These are phyloP conservation scores for Sweltsa coloradensis DNA, from an alignment of 1,140 invertebrate species.

Conservation along the genomic window DNA sequence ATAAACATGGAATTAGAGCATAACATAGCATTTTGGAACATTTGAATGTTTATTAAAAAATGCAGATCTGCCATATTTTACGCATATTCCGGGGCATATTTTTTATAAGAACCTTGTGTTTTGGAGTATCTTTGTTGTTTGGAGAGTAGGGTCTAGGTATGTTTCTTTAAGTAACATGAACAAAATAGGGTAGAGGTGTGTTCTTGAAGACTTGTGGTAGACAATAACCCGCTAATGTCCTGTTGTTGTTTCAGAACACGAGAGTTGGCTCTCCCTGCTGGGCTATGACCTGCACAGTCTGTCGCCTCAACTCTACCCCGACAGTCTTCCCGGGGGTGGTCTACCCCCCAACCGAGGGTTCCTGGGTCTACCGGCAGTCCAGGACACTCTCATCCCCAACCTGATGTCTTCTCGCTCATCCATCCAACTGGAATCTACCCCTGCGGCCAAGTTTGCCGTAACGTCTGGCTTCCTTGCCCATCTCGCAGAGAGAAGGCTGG, in stretches of 20 bases:
- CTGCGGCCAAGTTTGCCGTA: constrained; percentile 30
- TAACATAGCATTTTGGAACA: too few species aligned
- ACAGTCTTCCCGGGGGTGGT: constrained; percentile 44
- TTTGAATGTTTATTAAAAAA: too few species aligned
- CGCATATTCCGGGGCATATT: too few species aligned
- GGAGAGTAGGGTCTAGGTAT: too few species aligned
- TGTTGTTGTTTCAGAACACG: constrained; percentile 60
- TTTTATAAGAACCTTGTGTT: too few species aligned
- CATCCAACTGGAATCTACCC: constrained; percentile 1
- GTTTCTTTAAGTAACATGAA: too few species aligned
- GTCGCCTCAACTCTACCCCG: constrained; percentile 67
- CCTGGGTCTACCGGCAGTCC: background rate
- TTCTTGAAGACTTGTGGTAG: too few species aligned
- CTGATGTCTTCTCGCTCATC: constrained; percentile 2
- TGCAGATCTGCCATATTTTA: too few species aligned
- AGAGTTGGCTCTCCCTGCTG: constrained; percentile 68
- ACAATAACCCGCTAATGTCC: too few species aligned
- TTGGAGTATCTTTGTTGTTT: too few species aligned
- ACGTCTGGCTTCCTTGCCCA: constrained; percentile 70
- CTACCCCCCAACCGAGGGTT: constrained; percentile 41
- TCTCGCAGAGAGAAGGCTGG: constrained; percentile 57
- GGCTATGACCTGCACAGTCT: constrained; percentile 78
- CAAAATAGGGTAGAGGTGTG: too few species aligned
- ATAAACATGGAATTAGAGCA: too few species aligned
- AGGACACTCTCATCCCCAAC: constrained; percentile 1